Base-by-base conservation (phyloP, 2,113 vertebrate species). In the Tympanuchus pallidicinctus region DNA sequence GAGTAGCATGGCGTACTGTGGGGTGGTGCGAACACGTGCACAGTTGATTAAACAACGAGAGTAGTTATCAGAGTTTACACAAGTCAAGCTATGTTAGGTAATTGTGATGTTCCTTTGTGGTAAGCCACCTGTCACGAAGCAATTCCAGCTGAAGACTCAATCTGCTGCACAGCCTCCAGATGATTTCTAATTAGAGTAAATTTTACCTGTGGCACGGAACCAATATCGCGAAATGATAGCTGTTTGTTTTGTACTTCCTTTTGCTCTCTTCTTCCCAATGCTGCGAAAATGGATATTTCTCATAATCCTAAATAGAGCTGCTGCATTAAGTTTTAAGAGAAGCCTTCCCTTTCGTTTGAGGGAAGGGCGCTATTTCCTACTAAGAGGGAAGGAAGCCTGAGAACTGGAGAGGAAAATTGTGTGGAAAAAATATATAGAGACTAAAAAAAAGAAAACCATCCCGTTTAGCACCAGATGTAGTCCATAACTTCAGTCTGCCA, bases 11-110 rank as follows among this genome's bases (percentile, higher is more conserved):
- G 15, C 2, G 30, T 74, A 87, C 96, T 95, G 92, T 79, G 86
- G 97, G 95, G 96, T 97, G 94, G 95, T 22, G 38, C 86, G 81
- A 48, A 70, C 89, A 88, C 77, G 86, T 96, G 89, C 95, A 95
- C 40, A 97, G 97, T 97, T 98, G 97, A 97, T 98, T 97, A 97
- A 97, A 95, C 97, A 97, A 97, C 89, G 97, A 30, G 94, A 96
- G 97, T 77, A 86, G 93, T 97, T 97, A 97, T 91, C 95, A 97
- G 94, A 85, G 92, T 95, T 97, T 97, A 96, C 96, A 97, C 97
- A 97, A 97, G 97, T 97, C 97, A 97, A 97, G 85, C 97, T 93
- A 95, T 89, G 94, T 96, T 96, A 97, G 97, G 97, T 97, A 97
- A 98, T 97, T 97, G 97, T 96, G 88, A 91, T 93, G 97, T 88